A percentile compares a stretch with the other conserved stretches of the same genome.
These are phyloP conservation scores for Eolophus roseicapilla DNA, from an alignment of 2,113 vertebrate genomes.

Conservation along the genomic window DNA sequence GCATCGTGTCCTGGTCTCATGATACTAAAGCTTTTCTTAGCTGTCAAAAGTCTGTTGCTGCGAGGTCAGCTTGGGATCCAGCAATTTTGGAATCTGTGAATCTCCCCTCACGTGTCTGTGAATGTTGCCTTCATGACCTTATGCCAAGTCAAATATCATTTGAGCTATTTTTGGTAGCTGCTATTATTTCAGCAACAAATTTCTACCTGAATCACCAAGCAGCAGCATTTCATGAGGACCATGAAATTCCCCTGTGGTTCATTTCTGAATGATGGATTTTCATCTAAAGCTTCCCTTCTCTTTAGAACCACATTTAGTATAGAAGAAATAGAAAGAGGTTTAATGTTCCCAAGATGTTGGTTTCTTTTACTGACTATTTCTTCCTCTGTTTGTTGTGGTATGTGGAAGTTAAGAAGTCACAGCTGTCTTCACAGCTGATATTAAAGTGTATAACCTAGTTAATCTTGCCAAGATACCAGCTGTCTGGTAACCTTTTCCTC, in stretches of 20 bases:
- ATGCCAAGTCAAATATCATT: background rate
- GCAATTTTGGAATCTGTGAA: background rate
- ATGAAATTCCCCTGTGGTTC: background rate
- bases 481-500: background rate
- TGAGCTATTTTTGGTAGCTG: slow-evolving; percentile 6
- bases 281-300: background rate
- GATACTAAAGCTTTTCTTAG: background rate
- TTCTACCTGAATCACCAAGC: background rate
- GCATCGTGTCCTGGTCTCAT: background rate
- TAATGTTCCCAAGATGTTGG: background rate
- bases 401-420: background rate
- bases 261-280: background rate
- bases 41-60: background rate
- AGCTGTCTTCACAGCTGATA: background rate
- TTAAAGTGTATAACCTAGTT: background rate
- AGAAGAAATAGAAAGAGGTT: background rate
- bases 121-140: background rate
- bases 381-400: background rate
- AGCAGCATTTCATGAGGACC: background rate
- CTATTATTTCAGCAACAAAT: background rate
- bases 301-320: background rate
- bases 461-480: background rate
- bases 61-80: background rate
- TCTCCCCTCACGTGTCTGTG: background rate
- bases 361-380: background rate